These are phyloP conservation scores for Erethizon dorsatum DNA, from an alignment of 2,797 vertebrate genomes.

Conservation along the genomic window DNA sequence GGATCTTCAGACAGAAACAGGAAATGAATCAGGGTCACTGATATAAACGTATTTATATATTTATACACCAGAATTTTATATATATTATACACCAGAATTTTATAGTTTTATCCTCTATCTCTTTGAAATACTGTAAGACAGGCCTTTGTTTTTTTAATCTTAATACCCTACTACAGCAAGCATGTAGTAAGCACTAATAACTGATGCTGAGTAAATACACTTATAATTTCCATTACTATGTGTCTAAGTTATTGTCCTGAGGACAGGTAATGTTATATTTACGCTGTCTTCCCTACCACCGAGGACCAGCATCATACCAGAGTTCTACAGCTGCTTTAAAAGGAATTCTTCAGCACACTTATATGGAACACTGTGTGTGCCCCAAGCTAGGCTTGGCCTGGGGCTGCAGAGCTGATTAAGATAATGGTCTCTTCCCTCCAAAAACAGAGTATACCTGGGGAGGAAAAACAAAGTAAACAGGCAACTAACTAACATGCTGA, in stretches of 20 bases:
- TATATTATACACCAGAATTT: background rate
- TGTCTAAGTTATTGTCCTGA: background rate
- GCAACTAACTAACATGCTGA: background rate
- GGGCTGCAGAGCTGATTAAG: conserved; percentile 31
- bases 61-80: background rate
- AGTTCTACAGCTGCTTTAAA: background rate
- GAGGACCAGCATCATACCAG: background rate
- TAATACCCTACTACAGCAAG: background rate
- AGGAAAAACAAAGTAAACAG: background rate
- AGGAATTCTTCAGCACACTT: background rate
- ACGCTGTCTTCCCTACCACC: background rate
- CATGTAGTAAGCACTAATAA: background rate
- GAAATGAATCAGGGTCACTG: background rate
- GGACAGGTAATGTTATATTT: background rate
- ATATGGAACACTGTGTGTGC: background rate
- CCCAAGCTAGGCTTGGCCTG: background rate
- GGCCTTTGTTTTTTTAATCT: background rate
- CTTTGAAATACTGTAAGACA: background rate
- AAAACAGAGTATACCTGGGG: background rate
- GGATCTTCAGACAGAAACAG: background rate
- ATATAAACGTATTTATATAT: background rate
- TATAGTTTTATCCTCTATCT: background rate
- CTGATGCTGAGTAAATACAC: background rate
- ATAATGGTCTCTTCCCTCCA: conserved; percentile 15
- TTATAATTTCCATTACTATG: background rate